Conservation (phyloP, 2,797 vertebrate species). For the Malurus leucopterus region DNA sequence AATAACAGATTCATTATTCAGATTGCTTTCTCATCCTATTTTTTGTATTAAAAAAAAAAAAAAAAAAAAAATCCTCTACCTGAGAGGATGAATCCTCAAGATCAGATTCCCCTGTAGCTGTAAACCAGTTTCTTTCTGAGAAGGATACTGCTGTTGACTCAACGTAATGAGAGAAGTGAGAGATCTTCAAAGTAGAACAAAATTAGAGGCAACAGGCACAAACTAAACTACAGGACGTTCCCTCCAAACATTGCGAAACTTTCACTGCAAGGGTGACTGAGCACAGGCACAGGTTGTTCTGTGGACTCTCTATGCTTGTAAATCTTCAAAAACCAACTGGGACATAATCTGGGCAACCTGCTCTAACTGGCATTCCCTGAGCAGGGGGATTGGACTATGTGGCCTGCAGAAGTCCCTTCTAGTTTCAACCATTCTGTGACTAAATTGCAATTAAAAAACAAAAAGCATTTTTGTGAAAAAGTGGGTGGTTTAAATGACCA, state of each 20-base stretch:
- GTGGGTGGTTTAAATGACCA: neutral
- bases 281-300: neutral
- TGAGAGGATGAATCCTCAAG: neutral
- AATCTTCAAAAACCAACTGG: neutral
- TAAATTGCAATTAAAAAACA: slow-evolving; percentile 1
- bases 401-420: neutral
- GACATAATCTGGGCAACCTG: neutral
- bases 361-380: neutral
- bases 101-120: neutral
- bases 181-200: neutral
- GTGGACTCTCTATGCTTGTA: neutral
- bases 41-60: neutral
- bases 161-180: neutral
- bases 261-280: fast-evolving
- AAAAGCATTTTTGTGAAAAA: neutral
- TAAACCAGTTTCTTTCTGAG: neutral
- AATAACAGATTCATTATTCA: neutral
- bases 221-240: neutral
- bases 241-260: neutral
- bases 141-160: neutral
- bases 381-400: neutral
- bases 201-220: neutral
- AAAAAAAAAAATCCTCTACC: neutral
- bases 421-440: neutral
- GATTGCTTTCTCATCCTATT: neutral